These are phyloP conservation scores for Sebastes aleutianus DNA, from an alignment of 2,797 vertebrate genomes.

Conservation along the genomic window DNA sequence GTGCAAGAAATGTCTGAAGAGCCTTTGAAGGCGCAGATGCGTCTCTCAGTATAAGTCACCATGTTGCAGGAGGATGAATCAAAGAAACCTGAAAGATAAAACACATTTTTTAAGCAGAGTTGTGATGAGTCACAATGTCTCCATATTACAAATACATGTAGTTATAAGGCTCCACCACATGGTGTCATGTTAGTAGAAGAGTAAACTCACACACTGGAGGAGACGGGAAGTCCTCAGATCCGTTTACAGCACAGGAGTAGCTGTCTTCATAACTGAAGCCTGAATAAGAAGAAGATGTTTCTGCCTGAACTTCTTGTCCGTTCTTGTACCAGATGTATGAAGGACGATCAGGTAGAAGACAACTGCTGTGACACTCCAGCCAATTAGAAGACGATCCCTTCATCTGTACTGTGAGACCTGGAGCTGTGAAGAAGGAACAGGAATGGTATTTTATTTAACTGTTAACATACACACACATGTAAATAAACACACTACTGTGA, in stretches of 20 bases:
- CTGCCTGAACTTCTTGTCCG: background rate
- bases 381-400: background rate
- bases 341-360: background rate
- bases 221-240: background rate
- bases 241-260: slow-evolving; percentile 6
- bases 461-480: no score
- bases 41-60: background rate
- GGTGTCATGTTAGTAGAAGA: background rate
- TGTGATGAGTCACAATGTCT: no score
- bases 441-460: no score
- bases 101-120: no score
- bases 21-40: background rate
- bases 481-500: background rate
- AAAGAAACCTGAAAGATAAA: background rate
- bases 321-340: slow-evolving; percentile 29
- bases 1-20: background rate
- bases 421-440: background rate
- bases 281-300: background rate
- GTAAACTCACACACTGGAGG: slow-evolving; percentile 18
- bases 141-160: no score
- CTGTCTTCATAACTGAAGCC: background rate
- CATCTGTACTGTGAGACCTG: slow-evolving; percentile 8
- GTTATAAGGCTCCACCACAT: no score
- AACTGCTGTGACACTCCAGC: slow-evolving; percentile 1
- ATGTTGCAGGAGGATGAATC: background rate